phyloP scores from a whole-genome alignment of 1,140 invertebrate species.

The Procambarus virginalis region DNA sequence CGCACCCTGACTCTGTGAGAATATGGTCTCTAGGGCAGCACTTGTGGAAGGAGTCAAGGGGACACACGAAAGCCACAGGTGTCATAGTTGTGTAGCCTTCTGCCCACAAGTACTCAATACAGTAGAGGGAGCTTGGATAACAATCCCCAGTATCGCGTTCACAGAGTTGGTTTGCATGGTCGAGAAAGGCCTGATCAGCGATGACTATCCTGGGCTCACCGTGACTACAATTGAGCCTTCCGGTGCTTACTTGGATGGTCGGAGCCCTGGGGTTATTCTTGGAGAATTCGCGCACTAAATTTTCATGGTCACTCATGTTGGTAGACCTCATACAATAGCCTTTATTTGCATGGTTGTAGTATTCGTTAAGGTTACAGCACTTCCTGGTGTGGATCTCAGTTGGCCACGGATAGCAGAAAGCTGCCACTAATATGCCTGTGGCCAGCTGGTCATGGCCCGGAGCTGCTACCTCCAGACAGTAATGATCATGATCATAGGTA shows the following conservation, averaged over 20 bases:
- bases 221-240: constrained; percentile 10
- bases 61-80: constrained; percentile 39
- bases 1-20: constrained; percentile 42
- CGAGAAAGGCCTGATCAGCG: constrained; percentile 38
- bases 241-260: constrained; percentile 1
- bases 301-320: constrained; percentile 37
- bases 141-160: constrained; percentile 29
- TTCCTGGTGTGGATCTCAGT: constrained; percentile 18
- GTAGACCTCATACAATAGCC: constrained; percentile 2
- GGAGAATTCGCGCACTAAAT: constrained; percentile 33
- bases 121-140: constrained; percentile 28
- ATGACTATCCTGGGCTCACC: constrained; percentile 13
- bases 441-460: neutral
- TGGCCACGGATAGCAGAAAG: constrained; percentile 23
- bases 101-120: constrained; percentile 35
- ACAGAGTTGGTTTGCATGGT: constrained; percentile 29
- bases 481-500: constrained; percentile 42
- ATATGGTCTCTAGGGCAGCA: constrained; percentile 51
- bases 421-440: neutral
- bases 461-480: constrained; percentile 50
- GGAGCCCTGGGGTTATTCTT: neutral
- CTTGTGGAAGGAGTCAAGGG: constrained; percentile 45
- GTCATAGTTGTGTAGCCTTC: constrained; percentile 27
- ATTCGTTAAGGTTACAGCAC: constrained; percentile 41
- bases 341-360: constrained; percentile 19